Evolutionary conservation across 23 tunicate genomes (phyloP), one percentile per base, ranked within the genome.

Genomic region (Halocynthia aurantium): DNA sequence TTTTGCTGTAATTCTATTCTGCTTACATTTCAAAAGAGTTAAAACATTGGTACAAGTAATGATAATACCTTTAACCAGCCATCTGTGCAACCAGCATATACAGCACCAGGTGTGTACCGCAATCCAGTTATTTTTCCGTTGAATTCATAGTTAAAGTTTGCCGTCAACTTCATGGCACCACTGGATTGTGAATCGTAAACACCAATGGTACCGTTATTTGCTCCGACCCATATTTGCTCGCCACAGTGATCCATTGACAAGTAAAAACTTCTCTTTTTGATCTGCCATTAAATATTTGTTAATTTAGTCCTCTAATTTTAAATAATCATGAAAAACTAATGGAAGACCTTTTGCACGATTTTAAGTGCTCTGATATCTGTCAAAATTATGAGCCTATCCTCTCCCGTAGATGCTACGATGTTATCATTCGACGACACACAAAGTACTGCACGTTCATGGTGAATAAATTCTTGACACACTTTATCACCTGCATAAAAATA

Each of bases 41-140:
- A 68, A 71, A 15, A 53, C 44, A 31, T 31, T 31, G 44, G 44
- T 31, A 31, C 44, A 31, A 31, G 44, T 31, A 31, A 0, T 31
- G 44, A 0, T 31, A 31, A 9, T 52, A 71, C 78, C 69, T 74
- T 74, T 54, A 74, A 18, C 78, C 78, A 74, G 22, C 78, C 78
- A 74, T 74, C 78, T 8, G 78, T 53, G n/a, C 17, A 49, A 9
- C 78, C 78, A 52, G 78, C 56, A 74, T 74, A 74, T 18, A 74
- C 78, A 54, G 78, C 78, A 8, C 78, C 78, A 56, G 60, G 13
- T 2, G 69, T 53, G 56, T 74, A 74, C 13, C 15, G 56, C 13
- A 74, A 54, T 8, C 64, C 21, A 11, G 78, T 53, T 8, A 74
- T 64, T 74, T 74, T 74, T 53, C 78, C 56, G 17, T 44, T 51